Evolutionary conservation across 2,797 vertebrate genomes (phyloP), one percentile per base, ranked within the genome.

Genomic region (Holocentrus rufus): DNA sequence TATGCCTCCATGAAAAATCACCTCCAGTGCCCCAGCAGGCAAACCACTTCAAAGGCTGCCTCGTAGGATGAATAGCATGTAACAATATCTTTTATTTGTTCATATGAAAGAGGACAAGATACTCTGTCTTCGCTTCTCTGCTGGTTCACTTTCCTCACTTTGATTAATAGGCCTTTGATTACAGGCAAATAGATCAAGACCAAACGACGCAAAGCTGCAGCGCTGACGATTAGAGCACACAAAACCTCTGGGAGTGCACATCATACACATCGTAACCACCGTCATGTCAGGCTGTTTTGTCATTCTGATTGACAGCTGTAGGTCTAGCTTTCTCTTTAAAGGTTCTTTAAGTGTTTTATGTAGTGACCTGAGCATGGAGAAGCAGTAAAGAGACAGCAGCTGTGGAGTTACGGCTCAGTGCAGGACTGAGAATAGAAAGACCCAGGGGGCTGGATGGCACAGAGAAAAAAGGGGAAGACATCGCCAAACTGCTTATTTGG

Each of bases 121-220:
- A 77, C 80, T 91, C 73, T 83, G 87, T 92, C 89, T 88, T 89
- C 17, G 10, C 78, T 63, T 69, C 69, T 76, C 81, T 59, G 54
- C 75, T 49, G 42, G 80, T 67, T 70, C 58, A 1, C 30, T 85
- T 90, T 88, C 82, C 77, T 83, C 49, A 6, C 50, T 60, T 60
- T 89, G 91, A 92, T 88, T 87, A 90, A 93, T 92, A 84, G 69
- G 55, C 34, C 50, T 87, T 79, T 93, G 90, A 93, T 92, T 93
- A 76, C 84, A 74, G 71, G 71, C 23, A 34, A 6, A 54, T 54
- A 83, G 69, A 61, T 74, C 46, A 58, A 57, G 58, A 50, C 57
- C 49, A 30, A 2, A 39, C 64, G 46, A 27, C 53, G 69, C 23
- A n/a, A 46, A 53, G 23, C 57, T 39, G 31, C 46, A 42, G 13